Percentiles rank a stretch among this genome's conserved stretches.
Conservation (phyloP, 2,113 vertebrate genomes). For the Pipra filicauda region DNA sequence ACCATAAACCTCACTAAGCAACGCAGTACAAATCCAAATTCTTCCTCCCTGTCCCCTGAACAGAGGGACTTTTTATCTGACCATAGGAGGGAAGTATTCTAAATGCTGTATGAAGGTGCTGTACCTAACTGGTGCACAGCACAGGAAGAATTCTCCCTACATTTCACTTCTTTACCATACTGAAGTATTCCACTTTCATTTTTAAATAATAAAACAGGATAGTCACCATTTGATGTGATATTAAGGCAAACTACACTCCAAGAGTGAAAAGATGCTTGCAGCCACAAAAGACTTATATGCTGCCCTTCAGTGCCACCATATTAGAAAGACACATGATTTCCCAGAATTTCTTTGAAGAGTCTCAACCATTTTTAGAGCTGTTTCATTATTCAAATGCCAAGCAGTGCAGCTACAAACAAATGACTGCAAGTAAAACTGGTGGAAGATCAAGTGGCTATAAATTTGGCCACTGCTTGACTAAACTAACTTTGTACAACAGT, state of each 20-base stretch:
- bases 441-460: not conserved
- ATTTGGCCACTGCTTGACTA: not conserved
- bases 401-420: not conserved
- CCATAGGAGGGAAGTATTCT: accelerated
- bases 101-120: not conserved
- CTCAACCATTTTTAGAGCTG: not conserved
- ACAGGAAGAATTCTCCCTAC: not conserved
- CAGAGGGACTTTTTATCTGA: not conserved
- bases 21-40: not conserved
- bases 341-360: not conserved
- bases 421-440: not conserved
- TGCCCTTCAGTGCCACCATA: not conserved
- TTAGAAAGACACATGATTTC: not conserved
- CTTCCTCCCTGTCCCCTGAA: not conserved
- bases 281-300: not conserved
- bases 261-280: not conserved
- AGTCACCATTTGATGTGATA: not conserved
- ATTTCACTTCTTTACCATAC: not conserved
- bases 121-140: not conserved
- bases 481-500: not conserved
- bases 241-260: not conserved
- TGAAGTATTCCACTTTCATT: not conserved
- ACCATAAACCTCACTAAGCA: not conserved
- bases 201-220: not conserved
- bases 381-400: not conserved